These are phyloP conservation scores for Telmatherina bonti DNA, from an alignment of 2,797 vertebrate genomes.

Conservation along the genomic window DNA sequence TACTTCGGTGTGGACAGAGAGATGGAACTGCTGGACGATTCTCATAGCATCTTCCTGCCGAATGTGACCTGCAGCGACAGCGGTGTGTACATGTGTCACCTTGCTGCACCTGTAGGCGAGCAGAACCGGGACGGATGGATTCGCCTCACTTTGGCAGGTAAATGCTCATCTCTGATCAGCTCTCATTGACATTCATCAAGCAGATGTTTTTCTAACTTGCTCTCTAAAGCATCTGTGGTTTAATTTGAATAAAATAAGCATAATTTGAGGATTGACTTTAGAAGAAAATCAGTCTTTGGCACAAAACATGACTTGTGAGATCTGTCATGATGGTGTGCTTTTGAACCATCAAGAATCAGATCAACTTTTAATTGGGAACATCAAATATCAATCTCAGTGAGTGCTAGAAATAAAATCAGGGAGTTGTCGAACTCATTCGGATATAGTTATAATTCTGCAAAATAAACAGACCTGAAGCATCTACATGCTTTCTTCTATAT, in stretches of 20 bases:
- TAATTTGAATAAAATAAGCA: not conserved
- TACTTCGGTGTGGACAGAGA: constrained; percentile 22
- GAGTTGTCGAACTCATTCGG: not conserved
- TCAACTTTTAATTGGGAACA: not conserved
- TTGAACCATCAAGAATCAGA: not conserved
- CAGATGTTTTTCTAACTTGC: not conserved
- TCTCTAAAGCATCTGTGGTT: not conserved
- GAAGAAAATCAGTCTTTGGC: constrained; percentile 1
- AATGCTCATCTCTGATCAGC: not conserved
- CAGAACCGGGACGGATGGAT: constrained; percentile 65
- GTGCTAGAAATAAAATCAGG: not conserved
- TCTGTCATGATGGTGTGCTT: not conserved
- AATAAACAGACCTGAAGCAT: too few species aligned
- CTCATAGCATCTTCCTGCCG: constrained; percentile 53
- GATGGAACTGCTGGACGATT: constrained; percentile 39
- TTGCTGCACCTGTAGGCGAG: constrained; percentile 76
- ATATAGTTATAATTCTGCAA: too few species aligned
- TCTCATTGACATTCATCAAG: not conserved
- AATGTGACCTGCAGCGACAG: constrained; percentile 61
- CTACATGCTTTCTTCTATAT: too few species aligned
- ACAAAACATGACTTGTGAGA: not conserved
- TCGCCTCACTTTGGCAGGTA: constrained; percentile 71
- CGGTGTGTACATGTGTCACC: constrained; percentile 72
- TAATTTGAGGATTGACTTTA: not conserved
- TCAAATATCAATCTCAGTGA: constrained; percentile 4